Evolutionary conservation across 1,140 invertebrate genomes (phyloP), one percentile per base, ranked within the genome.

Genomic region (Episyrphus balteatus): DNA sequence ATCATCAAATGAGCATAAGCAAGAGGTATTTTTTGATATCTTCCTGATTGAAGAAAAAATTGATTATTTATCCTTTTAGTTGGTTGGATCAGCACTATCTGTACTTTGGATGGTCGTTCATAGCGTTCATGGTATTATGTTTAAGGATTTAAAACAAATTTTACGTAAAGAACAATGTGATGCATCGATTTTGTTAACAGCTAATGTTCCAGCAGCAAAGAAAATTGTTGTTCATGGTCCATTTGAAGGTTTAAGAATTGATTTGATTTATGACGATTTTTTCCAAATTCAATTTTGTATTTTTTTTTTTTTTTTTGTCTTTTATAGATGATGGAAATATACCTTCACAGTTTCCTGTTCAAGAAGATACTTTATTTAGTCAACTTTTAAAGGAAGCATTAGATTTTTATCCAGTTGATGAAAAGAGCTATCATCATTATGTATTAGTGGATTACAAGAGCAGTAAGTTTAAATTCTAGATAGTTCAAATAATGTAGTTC

Each of bases 131-230:
- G 96, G 95, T 34, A 94, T 99, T 48, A 96, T 97, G 83, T 98
- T 99, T 58, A 99, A 99, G 73, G 97, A 99, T 72, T 73, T 99
- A 12, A 99, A 99, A 62, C 95, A 99, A 74, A 98, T 97, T 49
- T 71, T 99, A 48, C 79, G 96, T 48, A 99, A 99, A 67, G 96
- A 99, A 68, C 97, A 99, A 65, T 98, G 95, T 66, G 96, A 99
- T 73, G 92, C 94, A 1, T 94, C 92, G 0, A 88, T 99, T 52
- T 73, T 99, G 42, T 75, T 99, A 1, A 99, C 95, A 2, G 96
- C 96, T 1, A 98, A 99, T 76, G 93, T 99, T 21, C 95, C 96
- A 0, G 94, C 92, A 10, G 93, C 96, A 7, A 99, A 99, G 67
- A 99, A 98, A 73, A 95, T 99, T 51, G 89, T 99, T 47, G 92